Evolutionary conservation across 2,113 vertebrate genomes (phyloP), one percentile per base, ranked within the genome.

Genomic region (Elaphurus davidianus): DNA sequence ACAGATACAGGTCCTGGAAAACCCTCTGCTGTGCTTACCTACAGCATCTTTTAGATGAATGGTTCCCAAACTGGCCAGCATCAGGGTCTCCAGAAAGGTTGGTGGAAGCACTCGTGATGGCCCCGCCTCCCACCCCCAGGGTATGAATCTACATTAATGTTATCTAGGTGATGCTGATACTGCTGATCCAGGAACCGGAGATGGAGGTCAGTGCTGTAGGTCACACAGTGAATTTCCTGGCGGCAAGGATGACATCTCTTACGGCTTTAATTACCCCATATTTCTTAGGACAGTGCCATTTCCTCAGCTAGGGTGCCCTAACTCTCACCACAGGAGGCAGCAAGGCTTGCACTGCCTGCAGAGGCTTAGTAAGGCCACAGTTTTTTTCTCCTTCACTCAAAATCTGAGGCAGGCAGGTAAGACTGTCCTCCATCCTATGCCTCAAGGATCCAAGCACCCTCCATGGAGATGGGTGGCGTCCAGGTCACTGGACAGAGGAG

Each of bases 61-160:
- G 3, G 21, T 23, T 83, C 15, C 60, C 12, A 25, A 11, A 59
- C 3, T 45, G 74, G n/a, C 47, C 16, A 47, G 60, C 9, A 43
- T 11, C 11, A 5, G 59, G 85, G 62, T 67, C 33, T 8, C 40
- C n/a, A 17, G 3, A 4, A 76, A 57, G 19, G 3, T 47, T 55
- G 30, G 1, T 21, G n/a, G 16, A n/a, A 54, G 62, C 6, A 45
- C 27, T 8, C 1, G 0, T n/a, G 23, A 11, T 83, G 33, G 5
- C 5, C n/a, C 50, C 15, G 11, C 5, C 15, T 2, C n/a, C 7
- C 30, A 1, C 5, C 36, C 36, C 71, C 71, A 76, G 33, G 12
- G 27, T 7, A 0, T 40, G 16, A 27, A 15, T 59, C 9, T 43
- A 3, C 5, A 1, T 81, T 33, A 28, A 3, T 67, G 25, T 19